phyloP scores from a whole-genome alignment of 2,888 invertebrate genomes.

The Drosophila macrospina region DNA sequence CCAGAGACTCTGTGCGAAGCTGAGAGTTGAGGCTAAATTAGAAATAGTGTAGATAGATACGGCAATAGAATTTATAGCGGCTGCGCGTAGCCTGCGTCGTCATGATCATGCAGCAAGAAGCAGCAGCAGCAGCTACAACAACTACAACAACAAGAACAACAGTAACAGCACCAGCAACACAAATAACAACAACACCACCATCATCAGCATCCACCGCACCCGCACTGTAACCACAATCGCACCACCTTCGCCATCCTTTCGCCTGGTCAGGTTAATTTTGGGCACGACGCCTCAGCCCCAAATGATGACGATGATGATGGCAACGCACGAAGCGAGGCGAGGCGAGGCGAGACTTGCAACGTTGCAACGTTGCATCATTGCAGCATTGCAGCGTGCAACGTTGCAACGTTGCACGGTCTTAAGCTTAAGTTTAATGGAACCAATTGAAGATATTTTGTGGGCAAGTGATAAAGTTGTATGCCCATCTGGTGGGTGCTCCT shows the following conservation, averaged over 20 bases:
- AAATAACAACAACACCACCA: slow-evolving; percentile 21
- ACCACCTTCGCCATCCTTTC: background rate
- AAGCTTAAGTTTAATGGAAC: slow-evolving; percentile 81
- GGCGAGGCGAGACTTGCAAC: slow-evolving; percentile 15
- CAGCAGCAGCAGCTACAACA: slow-evolving; percentile 11
- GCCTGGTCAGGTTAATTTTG: slow-evolving; percentile 77
- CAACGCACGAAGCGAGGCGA: slow-evolving; percentile 70
- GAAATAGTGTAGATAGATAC: slow-evolving; percentile 82
- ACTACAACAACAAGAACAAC: slow-evolving; percentile 18
- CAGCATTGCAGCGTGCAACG: slow-evolving; percentile 9
- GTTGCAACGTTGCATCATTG: background rate
- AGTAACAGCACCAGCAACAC: slow-evolving; percentile 12
- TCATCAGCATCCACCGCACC: slow-evolving; percentile 6
- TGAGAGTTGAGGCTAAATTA: slow-evolving; percentile 68
- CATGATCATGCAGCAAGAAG: slow-evolving; percentile 65
- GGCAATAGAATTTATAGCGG: slow-evolving; percentile 79
- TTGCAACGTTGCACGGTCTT: slow-evolving; percentile 35
- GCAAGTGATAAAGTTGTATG: slow-evolving; percentile 83
- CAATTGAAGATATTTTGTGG: slow-evolving; percentile 83
- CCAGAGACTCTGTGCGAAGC: slow-evolving; percentile 1
- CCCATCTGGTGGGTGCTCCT: slow-evolving; percentile 65
- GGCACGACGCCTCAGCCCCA: slow-evolving; percentile 65
- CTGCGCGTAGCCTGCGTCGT: slow-evolving; percentile 64
- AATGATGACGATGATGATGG: slow-evolving; percentile 75
- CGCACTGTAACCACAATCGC: slow-evolving; percentile 8